A percentile compares a stretch with the other conserved stretches of the same genome.
Conservation (phyloP, 2,888 invertebrate species). For the Apodemia hepburni region DNA sequence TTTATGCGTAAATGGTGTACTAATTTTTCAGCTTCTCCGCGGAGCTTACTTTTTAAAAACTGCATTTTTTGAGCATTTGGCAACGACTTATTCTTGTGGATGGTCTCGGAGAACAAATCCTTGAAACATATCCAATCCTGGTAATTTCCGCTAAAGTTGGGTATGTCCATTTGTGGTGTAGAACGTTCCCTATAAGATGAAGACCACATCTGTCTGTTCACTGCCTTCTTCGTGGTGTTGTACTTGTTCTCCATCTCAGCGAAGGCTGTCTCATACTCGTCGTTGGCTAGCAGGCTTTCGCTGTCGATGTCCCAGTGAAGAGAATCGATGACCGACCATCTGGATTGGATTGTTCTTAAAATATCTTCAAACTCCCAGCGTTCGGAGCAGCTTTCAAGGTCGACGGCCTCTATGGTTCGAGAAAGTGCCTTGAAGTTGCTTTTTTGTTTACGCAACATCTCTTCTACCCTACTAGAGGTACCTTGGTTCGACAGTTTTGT, state of each 20-base stretch:
- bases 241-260: background rate
- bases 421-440: conserved; percentile 16
- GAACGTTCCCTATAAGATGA: background rate
- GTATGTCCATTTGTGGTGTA: conserved; percentile 6
- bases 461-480: conserved; percentile 17
- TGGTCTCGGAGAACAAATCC: background rate
- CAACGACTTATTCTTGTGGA: background rate
- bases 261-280: background rate
- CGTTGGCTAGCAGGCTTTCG: background rate
- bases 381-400: background rate
- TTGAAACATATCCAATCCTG: conserved; percentile 5
- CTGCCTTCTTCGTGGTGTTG: background rate
- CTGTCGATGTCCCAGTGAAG: conserved; percentile 17
- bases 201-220: background rate
- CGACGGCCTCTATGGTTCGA: conserved; percentile 6
- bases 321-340: conserved; percentile 16
- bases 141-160: conserved; percentile 1
- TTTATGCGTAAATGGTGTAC: conserved; percentile 12
- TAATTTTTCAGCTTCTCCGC: conserved; percentile 16
- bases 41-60: conserved; percentile 15
- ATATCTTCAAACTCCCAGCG: conserved; percentile 13
- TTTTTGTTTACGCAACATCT: conserved; percentile 12
- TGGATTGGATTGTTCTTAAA: conserved; percentile 2
- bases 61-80: conserved; percentile 12
- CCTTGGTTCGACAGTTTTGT: background rate